Conservation (phyloP, 2,113 vertebrate genomes). For the Paramisgurnus dabryanus region DNA sequence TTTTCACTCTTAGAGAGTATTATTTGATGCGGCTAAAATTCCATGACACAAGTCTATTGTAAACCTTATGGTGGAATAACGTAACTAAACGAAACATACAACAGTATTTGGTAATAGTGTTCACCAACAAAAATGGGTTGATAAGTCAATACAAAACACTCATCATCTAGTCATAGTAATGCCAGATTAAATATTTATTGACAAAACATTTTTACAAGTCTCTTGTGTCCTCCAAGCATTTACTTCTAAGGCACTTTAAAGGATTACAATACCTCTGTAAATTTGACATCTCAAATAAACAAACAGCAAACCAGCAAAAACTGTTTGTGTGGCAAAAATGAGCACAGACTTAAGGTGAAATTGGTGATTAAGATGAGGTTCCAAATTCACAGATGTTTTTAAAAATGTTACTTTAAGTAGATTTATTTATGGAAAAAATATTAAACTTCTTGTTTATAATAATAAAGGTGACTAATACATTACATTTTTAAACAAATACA, state of each 20-base stretch:
- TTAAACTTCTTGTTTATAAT: slow-evolving; percentile 15
- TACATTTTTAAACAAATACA: slow-evolving; percentile 34
- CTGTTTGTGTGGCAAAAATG: no score
- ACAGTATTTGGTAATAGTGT: background rate
- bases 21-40: no score
- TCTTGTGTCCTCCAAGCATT: background rate
- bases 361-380: no score
- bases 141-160: background rate
- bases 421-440: slow-evolving; percentile 5
- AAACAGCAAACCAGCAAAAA: no score
- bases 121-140: background rate
- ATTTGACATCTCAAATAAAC: no score
- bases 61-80: background rate
- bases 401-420: slow-evolving; percentile 9
- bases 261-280: background rate
- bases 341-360: no score
- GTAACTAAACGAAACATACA: background rate
- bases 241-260: background rate
- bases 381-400: background rate
- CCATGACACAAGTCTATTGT: no score
- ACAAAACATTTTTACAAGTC: slow-evolving; percentile 4
- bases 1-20: background rate
- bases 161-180: background rate
- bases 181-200: slow-evolving; percentile 21
- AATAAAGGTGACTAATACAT: slow-evolving; percentile 57